phyloP scores from a whole-genome alignment of 2,113 vertebrate species.

The Misgurnus mizolepis region DNA sequence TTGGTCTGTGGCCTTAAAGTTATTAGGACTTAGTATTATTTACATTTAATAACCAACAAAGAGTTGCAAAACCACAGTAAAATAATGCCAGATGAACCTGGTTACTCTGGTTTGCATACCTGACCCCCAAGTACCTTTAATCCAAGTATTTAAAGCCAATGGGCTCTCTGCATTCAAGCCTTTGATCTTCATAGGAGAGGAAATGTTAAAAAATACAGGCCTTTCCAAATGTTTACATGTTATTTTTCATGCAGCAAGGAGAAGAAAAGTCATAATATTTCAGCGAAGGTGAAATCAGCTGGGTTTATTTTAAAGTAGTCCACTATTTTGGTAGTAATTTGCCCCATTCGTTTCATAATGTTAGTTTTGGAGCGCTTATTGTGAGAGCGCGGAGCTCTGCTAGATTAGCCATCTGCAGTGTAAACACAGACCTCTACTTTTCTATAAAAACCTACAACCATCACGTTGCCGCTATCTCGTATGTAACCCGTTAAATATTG shows the following conservation, averaged over 20 bases:
- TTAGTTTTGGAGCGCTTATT: slow-evolving; percentile 76
- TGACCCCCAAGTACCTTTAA: slow-evolving; percentile 10
- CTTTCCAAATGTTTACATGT: slow-evolving; percentile 72
- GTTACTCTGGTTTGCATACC: background rate
- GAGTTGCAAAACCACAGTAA: background rate
- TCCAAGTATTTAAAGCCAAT: slow-evolving; percentile 32
- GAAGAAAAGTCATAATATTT: slow-evolving; percentile 72
- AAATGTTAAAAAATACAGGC: slow-evolving; percentile 74
- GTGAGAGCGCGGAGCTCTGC: slow-evolving; percentile 68
- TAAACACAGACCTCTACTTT: slow-evolving; percentile 71
- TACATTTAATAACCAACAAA: slow-evolving; percentile 9
- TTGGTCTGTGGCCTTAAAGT: background rate
- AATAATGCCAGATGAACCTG: background rate
- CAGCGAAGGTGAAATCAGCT: slow-evolving; percentile 80
- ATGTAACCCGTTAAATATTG: slow-evolving; percentile 11
- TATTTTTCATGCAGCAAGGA: slow-evolving; percentile 68
- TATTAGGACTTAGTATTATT: background rate
- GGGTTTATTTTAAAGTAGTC: slow-evolving; percentile 80
- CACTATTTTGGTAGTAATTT: slow-evolving; percentile 82
- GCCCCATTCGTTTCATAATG: slow-evolving; percentile 78
- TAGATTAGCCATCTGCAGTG: slow-evolving; percentile 76
- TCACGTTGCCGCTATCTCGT: slow-evolving; percentile 59
- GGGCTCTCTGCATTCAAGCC: slow-evolving; percentile 48
- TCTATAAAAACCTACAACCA: slow-evolving; percentile 64
- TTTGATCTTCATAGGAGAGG: slow-evolving; percentile 70